These are phyloP conservation scores for Drosophila vallismaia DNA, from an alignment of 2,888 invertebrate genomes.

Conservation along the genomic window DNA sequence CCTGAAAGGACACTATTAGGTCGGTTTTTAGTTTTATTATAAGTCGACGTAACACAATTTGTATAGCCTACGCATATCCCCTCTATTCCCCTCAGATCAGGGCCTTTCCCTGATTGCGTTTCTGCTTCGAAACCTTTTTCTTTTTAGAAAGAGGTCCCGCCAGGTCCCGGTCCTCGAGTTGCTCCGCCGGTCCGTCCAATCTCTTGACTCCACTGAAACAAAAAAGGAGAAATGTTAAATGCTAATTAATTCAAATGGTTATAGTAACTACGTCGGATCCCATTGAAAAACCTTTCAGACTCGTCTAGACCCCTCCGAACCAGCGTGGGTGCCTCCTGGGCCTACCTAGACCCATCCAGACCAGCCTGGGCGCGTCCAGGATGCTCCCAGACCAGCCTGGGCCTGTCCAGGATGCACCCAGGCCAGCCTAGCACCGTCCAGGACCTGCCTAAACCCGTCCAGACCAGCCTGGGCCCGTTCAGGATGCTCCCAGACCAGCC, in stretches of 20 bases:
- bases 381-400: too few relatives aligned
- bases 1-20: not conserved
- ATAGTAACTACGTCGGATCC: not conserved
- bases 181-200: slow-evolving; percentile 47
- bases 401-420: too few relatives aligned
- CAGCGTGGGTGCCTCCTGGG: too few relatives aligned
- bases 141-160: slow-evolving; percentile 64
- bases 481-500: too few relatives aligned
- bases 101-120: slow-evolving; percentile 47
- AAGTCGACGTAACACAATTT: slow-evolving; percentile 10
- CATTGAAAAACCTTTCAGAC: too few relatives aligned
- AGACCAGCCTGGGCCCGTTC: too few relatives aligned
- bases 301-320: too few relatives aligned
- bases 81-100: slow-evolving; percentile 30
- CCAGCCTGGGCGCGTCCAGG: too few relatives aligned
- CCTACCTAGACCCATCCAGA: too few relatives aligned
- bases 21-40: slow-evolving; percentile 17
- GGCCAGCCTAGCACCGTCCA: too few relatives aligned
- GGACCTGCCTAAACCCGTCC: too few relatives aligned
- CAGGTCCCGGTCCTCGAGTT: slow-evolving; percentile 29
- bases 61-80: slow-evolving; percentile 18
- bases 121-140: slow-evolving; percentile 71
- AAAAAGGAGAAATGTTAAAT: slow-evolving; percentile 13
- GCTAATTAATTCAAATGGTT: not conserved
- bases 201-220: slow-evolving; percentile 76